Conservation (phyloP, 2,888 invertebrate species). For the Rhingia campestris region DNA sequence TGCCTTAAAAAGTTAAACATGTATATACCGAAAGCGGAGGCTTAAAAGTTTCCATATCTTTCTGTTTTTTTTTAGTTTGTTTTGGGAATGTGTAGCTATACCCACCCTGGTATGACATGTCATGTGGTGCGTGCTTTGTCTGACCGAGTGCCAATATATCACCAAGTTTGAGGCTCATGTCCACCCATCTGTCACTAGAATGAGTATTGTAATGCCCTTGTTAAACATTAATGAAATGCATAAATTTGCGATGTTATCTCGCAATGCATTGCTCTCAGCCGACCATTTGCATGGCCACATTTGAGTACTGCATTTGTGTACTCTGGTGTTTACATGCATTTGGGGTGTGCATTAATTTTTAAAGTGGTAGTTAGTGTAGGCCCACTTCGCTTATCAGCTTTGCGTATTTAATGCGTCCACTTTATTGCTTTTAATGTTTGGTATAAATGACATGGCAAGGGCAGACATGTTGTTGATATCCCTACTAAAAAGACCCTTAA, state of each 20-base stretch:
- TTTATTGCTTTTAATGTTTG: constrained; percentile 39
- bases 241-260: constrained; percentile 73
- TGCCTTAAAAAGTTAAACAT: constrained; percentile 40
- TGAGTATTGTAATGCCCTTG: constrained; percentile 72
- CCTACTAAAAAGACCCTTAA: neutral
- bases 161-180: constrained; percentile 66
- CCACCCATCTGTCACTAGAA: constrained; percentile 73
- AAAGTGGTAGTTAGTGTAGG: constrained; percentile 52
- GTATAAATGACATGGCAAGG: constrained; percentile 10
- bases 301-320: constrained; percentile 56
- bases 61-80: constrained; percentile 3
- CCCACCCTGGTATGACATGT: constrained; percentile 20
- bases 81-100: neutral
- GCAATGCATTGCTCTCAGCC: constrained; percentile 64
- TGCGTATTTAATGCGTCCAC: constrained; percentile 40
- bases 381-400: constrained; percentile 62
- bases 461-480: neutral
- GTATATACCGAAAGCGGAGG: neutral
- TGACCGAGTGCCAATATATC: constrained; percentile 68
- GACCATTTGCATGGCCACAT: constrained; percentile 59
- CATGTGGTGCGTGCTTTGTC: constrained; percentile 60
- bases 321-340: constrained; percentile 55
- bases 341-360: constrained; percentile 62
- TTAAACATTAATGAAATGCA: constrained; percentile 75
- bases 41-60: constrained; percentile 35